Base-by-base conservation (phyloP, 2,797 vertebrate genomes). In the Catamblyrhynchus diadema region DNA sequence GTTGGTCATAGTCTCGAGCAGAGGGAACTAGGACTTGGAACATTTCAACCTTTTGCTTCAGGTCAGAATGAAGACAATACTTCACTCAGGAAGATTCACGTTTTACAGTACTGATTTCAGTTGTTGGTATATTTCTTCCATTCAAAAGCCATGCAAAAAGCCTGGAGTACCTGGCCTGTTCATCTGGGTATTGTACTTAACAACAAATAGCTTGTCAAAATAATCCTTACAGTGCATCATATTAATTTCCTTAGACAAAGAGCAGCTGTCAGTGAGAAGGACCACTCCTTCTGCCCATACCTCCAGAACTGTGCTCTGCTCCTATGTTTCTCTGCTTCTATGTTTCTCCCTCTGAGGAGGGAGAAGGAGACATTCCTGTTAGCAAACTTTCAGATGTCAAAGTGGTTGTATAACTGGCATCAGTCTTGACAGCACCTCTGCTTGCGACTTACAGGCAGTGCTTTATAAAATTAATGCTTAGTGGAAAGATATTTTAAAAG, bases 1-100 rank as follows among this genome's bases (percentile, higher is more conserved):
- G 8, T 1, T 65, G 14, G 33, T 60, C 3, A 0, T 23, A 16
- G 30, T 67, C 30, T 59, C 1, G 0, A 60, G 45, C 53, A 53
- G 25, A 60, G 22, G 19, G 12, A 88, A 41, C 13, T 32, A 19
- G 21, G 10, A 25, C 16, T 51, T 66, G 28, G 24, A 65, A 42
- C 8, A 54, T 28, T 48, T 14, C 2, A 3, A 61, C 19, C 28
- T 37, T 42, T 56, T 69, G 17, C 28, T 70, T 62, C 18, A 30
- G 23, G 14, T 39, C n/a, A 56, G 28, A 75, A 75, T 44, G 4
- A 69, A 69, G 23, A 61, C 10, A 35, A 42, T 4, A 3, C 28
- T 37, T 59, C 32, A 12, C 20, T 56, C 35, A 24, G 23, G 20
- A 69, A n/a, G 6, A 69, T n/a, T 37, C 19, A 42, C 0, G 0